phyloP scores from a whole-genome alignment of 2,113 vertebrate species.

The Otus sunia region DNA sequence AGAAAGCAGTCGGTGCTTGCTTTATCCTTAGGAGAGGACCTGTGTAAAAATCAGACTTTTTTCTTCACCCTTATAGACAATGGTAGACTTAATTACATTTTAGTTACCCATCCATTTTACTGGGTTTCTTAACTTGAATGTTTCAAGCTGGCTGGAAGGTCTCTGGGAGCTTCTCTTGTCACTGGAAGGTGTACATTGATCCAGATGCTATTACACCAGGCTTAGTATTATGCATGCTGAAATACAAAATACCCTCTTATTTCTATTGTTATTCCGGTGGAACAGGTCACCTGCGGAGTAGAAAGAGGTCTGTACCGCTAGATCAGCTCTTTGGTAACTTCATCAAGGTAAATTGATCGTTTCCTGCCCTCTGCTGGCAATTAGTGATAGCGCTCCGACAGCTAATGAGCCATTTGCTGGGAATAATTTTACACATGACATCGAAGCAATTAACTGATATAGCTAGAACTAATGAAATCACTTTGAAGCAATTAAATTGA shows the following conservation, averaged over 20 bases:
- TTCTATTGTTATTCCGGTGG: not conserved
- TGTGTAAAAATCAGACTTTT: not conserved
- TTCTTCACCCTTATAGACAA: not conserved
- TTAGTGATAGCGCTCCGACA: not conserved
- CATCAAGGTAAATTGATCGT: not conserved
- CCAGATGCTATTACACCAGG: not conserved
- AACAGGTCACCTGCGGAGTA: not conserved
- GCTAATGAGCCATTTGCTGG: not conserved
- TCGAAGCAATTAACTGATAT: not conserved
- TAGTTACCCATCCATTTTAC: fast-evolving
- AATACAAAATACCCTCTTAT: not conserved
- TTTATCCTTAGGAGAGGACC: not conserved
- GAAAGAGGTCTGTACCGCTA: fast-evolving
- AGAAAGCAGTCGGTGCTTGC: fast-evolving
- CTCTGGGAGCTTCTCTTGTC: not conserved
- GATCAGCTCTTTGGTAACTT: not conserved
- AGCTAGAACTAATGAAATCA: not conserved
- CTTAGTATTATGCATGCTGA: not conserved
- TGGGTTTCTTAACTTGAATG: fast-evolving
- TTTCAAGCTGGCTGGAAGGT: no score
- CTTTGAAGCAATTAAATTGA: not conserved
- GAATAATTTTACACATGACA: not conserved
- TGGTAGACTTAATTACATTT: not conserved
- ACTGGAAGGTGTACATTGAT: fast-evolving
- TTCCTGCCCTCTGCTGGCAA: constrained; percentile 39